Evolutionary conservation across 2,888 invertebrate species (phyloP), one percentile per base, ranked within the genome.

Genomic region (Andrena praecox): DNA sequence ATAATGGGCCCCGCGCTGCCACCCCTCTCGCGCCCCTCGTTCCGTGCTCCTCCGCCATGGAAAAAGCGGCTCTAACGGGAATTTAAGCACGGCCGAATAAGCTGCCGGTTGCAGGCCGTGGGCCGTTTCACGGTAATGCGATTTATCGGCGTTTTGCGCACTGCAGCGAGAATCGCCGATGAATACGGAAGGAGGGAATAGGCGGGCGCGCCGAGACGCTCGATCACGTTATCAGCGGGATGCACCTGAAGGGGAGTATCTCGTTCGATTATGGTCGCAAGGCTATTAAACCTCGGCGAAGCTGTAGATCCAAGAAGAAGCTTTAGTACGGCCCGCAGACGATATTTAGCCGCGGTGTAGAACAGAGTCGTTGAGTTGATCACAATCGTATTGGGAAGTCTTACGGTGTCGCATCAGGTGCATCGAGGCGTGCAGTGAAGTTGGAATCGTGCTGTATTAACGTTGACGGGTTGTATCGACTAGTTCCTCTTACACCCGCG

Each of bases 11-110:
- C 50, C 42, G 56, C 20, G 1, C 48, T 20, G 12, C 12, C 16
- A 50, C 10, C 6, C 33, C n/a, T 8, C 10, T 48, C 6, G 16
- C 20, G 35, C 20, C 24, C 27, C 27, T 27, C 12, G 20, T 27
- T 56, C 27, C 8, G 73, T 27, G n/a, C 10, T 62, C 31, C 56
- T 66, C 20, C 68, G n/a, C 69, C 42, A 33, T 52, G 75, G 63
- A 74, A 67, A 76, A 83, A 82, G 48, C 59, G 77, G 68, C 27
- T 29, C 77, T 87, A 87, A 90, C 82, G 76, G 86, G 85, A 88
- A 90, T 89, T 89, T 87, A 90, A 89, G 85, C 85, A 80, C 71
- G 77, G 85, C 72, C 86, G 85, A 87, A 87, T 85, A 85, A 89
- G 84, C 84, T 72, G 74, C 77, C 29, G 66, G 59, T 66, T 70